These are phyloP conservation scores for Dipodomys ordii DNA, from an alignment of 2,113 vertebrate genomes.

Conservation along the genomic window DNA sequence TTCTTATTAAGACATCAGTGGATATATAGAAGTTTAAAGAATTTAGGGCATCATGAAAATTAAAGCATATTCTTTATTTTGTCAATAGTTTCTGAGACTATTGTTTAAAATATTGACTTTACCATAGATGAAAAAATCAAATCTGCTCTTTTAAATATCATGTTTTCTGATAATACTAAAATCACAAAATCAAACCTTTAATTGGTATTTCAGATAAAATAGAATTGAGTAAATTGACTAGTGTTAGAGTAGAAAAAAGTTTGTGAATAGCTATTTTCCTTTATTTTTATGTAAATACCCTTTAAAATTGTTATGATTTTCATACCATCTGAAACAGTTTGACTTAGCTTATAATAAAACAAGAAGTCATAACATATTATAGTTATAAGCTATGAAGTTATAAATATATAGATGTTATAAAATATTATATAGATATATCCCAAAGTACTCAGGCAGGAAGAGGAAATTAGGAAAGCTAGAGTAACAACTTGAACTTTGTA, in stretches of 20 bases:
- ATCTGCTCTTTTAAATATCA: neutral
- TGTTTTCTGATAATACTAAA: neutral
- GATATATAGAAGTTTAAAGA: neutral
- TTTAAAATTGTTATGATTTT: neutral
- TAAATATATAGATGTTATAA: neutral
- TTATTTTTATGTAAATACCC: neutral
- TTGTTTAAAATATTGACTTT: neutral
- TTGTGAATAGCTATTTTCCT: neutral
- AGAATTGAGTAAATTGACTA: neutral
- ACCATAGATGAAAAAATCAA: neutral
- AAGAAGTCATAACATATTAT: neutral
- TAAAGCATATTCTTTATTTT: slow-evolving; percentile 7
- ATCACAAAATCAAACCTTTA: neutral
- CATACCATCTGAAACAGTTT: slow-evolving; percentile 1
- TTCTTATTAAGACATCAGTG: neutral
- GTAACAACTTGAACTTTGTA: neutral
- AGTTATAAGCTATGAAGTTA: neutral
- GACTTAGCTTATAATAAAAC: neutral
- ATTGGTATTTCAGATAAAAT: neutral
- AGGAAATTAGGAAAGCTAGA: neutral
- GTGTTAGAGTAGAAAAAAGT: neutral
- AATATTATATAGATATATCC: neutral
- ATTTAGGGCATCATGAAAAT: neutral
- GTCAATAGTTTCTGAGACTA: neutral
- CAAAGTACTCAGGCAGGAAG: neutral